Base-by-base conservation (phyloP, 2,888 invertebrate species). In the Drosophila greeni region DNA sequence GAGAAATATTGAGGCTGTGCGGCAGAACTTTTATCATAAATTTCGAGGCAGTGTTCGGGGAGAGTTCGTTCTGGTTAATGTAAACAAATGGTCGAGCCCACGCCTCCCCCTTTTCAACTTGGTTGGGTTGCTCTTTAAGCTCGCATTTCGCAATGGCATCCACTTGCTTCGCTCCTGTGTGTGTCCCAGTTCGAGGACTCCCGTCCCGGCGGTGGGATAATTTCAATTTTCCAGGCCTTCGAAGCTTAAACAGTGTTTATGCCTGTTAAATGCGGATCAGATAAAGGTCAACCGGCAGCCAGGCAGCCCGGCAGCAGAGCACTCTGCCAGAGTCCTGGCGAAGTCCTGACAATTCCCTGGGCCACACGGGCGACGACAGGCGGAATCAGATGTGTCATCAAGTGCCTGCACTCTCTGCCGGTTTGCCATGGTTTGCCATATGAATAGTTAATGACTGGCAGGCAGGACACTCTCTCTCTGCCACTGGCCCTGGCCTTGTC, bases 351-450 rank as follows among this genome's bases (percentile, higher is more conserved):
- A 77, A 79, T 79, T 79, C 68, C 66, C 62, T 23, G 56, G 39
- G 11, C 24, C n/a, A 29, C 5, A 20, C 20, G 3, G 54, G 47
- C 40, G 42, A 49, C 64, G 60, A 61, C 60, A 53, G 57, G 55
- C 47, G 66, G 75, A 81, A 83, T 78, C 82, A 81, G 81, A 83
- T 83, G 78, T 83, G 84, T 83, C 78, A 81, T 75, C 82, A 68
- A 66, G 68, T 62, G 57, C 23, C 70, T 29, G 43, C 23, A 45
- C 31, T 49, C 52, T 42, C 42, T 6, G 42, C 42, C 0, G 42
- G n/a, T 9, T 18, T 29, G 29, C 16, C 12, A n/a, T 16, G 18
- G 45, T 48, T 51, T 45, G 56, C 57, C 81, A 55, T 78, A 79
- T 79, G 79, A 83, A 79, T 79, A 75, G 72, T 79, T 79, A 74